These are phyloP conservation scores for Hetaerina titia DNA, from an alignment of 2,888 invertebrate genomes.

Conservation along the genomic window DNA sequence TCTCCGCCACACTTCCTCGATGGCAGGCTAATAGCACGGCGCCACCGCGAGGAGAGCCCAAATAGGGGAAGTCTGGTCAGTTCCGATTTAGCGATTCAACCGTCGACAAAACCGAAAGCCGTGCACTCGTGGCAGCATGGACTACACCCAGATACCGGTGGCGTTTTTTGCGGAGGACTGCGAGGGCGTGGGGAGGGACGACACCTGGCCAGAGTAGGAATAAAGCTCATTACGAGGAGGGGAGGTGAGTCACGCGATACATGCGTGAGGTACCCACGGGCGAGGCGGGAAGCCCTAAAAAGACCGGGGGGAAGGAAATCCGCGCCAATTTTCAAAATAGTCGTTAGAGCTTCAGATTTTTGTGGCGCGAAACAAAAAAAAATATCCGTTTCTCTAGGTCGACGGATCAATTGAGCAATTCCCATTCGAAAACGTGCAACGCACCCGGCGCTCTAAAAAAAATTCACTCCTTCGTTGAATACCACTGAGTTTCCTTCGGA, in stretches of 20 bases:
- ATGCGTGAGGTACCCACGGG: not conserved
- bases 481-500: too few relatives aligned
- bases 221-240: not conserved
- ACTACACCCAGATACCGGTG: not conserved
- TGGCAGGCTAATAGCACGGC: not conserved
- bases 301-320: not conserved
- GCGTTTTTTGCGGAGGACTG: not conserved
- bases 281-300: not conserved
- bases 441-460: too few relatives aligned
- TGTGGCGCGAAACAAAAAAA: not conserved
- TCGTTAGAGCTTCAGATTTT: not conserved
- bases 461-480: too few relatives aligned
- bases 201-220: not conserved
- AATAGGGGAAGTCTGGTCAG: not conserved
- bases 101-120: not conserved
- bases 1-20: not conserved
- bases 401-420: too few relatives aligned
- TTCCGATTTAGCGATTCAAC: not conserved
- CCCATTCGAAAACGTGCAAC: too few relatives aligned
- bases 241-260: slow-evolving; percentile 22
- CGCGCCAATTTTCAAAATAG: not conserved
- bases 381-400: too few relatives aligned
- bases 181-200: not conserved
- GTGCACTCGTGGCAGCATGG: not conserved
- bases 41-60: not conserved